phyloP scores from a whole-genome alignment of 2,113 vertebrate species.

The Hydropotes inermis region DNA sequence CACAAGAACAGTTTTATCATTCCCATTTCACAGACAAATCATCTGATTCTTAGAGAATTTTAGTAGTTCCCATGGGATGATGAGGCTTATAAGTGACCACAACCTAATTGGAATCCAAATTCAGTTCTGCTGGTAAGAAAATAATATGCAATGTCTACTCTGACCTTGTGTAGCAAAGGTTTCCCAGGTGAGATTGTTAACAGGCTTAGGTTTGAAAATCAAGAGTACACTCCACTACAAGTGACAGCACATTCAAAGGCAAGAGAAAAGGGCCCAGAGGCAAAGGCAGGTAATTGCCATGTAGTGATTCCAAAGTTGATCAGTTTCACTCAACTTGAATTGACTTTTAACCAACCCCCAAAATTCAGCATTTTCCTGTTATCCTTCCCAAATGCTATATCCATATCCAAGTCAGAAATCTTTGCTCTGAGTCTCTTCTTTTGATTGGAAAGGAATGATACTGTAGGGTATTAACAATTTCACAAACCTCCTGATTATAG shows the following conservation, averaged over 20 bases:
- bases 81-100: background rate
- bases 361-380: background rate
- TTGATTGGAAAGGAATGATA: background rate
- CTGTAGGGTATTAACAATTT: background rate
- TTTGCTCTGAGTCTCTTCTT: background rate
- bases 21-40: background rate
- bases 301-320: background rate
- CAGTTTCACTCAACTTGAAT: background rate
- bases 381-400: background rate
- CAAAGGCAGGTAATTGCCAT: background rate
- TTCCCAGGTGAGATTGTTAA: background rate
- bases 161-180: rapidly evolving
- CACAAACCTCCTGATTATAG: background rate
- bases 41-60: background rate
- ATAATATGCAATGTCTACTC: background rate
- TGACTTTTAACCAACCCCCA: background rate
- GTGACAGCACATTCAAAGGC: background rate
- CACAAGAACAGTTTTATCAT: background rate
- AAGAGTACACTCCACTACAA: background rate
- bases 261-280: background rate
- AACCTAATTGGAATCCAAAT: background rate
- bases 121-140: background rate
- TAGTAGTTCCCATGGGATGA: background rate
- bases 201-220: no score
- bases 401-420: background rate